A percentile compares a stretch with the other conserved stretches of the same genome.
Evolutionary conservation across 2,113 vertebrate species (phyloP).

Genomic region (Syngnathus scovelli): DNA sequence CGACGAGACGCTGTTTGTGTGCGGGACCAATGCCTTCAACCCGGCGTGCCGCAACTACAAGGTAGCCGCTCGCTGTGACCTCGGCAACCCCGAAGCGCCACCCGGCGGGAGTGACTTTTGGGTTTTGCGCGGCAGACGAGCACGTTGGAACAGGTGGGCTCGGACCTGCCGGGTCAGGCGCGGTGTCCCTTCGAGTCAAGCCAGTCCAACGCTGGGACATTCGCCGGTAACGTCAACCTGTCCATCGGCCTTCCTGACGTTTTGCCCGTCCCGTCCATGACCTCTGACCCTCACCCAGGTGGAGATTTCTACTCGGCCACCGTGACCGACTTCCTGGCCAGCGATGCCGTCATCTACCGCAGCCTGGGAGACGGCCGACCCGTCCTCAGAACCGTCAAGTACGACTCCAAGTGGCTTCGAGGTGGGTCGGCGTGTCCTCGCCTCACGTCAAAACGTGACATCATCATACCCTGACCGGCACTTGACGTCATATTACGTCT

Average conservation of each 20-base stretch:
- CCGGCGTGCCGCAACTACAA: conserved; percentile 82
- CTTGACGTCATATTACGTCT: too few species aligned
- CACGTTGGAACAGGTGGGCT: conserved; percentile 71
- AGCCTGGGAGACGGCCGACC: conserved; percentile 77
- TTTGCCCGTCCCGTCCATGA: not conserved
- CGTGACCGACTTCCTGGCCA: conserved; percentile 84
- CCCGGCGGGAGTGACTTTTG: not conserved
- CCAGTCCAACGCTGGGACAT: conserved; percentile 82
- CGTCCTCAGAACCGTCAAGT: conserved; percentile 81
- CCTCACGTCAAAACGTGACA: not conserved
- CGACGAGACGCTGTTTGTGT: conserved; percentile 78
- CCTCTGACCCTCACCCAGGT: conserved; percentile 52
- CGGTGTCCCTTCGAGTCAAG: conserved; percentile 86
- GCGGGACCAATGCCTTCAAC: conserved; percentile 87
- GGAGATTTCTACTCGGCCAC: conserved; percentile 87
- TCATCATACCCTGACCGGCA: too few species aligned
- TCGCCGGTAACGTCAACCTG: conserved; percentile 70
- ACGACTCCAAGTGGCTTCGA: conserved; percentile 89
- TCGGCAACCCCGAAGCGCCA: conserved; percentile 73
- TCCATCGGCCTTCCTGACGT: not conserved
- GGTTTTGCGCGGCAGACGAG: not conserved
- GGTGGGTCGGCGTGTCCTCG: conserved; percentile 56
- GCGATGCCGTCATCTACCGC: conserved; percentile 84
- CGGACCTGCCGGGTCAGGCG: conserved; percentile 83
- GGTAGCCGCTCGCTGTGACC: conserved; percentile 50